Evolutionary conservation across 2,113 vertebrate genomes (phyloP).

Genomic region (Cryptoleucopteryx plumbea): DNA sequence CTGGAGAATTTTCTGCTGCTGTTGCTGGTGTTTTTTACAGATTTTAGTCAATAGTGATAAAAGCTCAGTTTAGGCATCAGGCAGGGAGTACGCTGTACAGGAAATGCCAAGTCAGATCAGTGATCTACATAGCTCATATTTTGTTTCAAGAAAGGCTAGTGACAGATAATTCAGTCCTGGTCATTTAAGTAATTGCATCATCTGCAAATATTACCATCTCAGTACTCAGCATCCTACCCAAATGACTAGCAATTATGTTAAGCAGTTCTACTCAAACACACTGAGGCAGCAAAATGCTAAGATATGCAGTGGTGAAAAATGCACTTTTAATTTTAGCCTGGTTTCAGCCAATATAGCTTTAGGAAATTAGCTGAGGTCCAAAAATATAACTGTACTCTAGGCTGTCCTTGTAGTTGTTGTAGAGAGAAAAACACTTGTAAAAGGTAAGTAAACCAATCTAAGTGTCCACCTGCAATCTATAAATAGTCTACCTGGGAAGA

Average conservation of each 20-base stretch:
- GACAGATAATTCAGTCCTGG: constrained; percentile 15
- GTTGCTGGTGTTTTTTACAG: not conserved
- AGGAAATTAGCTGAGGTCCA: not conserved
- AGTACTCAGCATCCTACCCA: not conserved
- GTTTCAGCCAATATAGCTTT: not conserved
- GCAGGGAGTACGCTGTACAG: not conserved
- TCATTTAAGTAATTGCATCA: constrained; percentile 39
- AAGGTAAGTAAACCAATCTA: not conserved
- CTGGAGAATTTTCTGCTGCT: not conserved
- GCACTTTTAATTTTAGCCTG: not conserved
- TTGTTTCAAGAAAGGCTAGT: not conserved
- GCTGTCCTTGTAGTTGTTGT: not conserved
- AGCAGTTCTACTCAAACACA: not conserved
- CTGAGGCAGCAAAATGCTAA: not conserved
- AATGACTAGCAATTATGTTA: constrained; percentile 20
- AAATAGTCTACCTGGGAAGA: not conserved
- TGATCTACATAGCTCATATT: not conserved
- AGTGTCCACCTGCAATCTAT: not conserved
- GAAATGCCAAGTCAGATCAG: not conserved
- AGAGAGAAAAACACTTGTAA: not conserved
- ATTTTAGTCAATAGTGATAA: not conserved
- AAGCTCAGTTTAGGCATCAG: not conserved
- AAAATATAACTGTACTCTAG: not conserved
- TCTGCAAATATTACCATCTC: constrained; percentile 31
- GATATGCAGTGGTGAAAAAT: not conserved